phyloP scores from a whole-genome alignment of 1,140 invertebrate genomes.

The Coelopa frigida region DNA sequence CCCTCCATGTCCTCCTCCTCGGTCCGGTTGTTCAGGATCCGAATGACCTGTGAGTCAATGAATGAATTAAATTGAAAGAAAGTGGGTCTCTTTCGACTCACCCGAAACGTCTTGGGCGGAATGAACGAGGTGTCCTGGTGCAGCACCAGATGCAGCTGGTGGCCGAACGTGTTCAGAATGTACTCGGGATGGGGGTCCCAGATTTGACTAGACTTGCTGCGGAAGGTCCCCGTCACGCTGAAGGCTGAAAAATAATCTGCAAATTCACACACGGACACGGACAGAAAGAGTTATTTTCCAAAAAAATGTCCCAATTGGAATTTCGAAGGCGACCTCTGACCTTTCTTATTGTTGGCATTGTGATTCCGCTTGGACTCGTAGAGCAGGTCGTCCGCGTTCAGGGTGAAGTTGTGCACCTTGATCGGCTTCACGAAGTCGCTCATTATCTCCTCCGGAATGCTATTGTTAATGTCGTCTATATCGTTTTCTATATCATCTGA shows the following conservation, averaged over 20 bases:
- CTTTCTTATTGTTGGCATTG: constrained; percentile 22
- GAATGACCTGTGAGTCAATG: constrained; percentile 47
- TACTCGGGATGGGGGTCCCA: constrained; percentile 71
- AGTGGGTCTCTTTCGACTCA: too few species aligned
- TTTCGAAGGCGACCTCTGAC: constrained; percentile 14
- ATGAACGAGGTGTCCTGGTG: constrained; percentile 53
- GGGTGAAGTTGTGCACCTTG: constrained; percentile 33
- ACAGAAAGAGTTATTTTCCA: neutral
- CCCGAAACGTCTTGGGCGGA: constrained; percentile 48
- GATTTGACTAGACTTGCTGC: constrained; percentile 52
- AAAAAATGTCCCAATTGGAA: neutral
- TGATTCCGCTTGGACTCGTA: constrained; percentile 40
- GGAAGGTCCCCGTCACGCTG: constrained; percentile 52
- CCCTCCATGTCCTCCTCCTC: constrained; percentile 35
- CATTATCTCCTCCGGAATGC: constrained; percentile 22
- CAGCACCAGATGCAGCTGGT: constrained; percentile 50
- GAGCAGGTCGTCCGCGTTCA: constrained; percentile 37
- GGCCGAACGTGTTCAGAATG: constrained; percentile 57
- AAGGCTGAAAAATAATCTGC: constrained; percentile 33
- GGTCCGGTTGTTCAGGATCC: constrained; percentile 50
- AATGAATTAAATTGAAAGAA: too few species aligned
- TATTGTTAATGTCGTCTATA: constrained; percentile 17
- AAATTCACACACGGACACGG: neutral
- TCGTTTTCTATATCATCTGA: constrained; percentile 18
- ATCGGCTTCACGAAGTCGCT: constrained; percentile 28